Conservation (phyloP, 2,888 invertebrate species). For the Lasioglossum villosulum region DNA sequence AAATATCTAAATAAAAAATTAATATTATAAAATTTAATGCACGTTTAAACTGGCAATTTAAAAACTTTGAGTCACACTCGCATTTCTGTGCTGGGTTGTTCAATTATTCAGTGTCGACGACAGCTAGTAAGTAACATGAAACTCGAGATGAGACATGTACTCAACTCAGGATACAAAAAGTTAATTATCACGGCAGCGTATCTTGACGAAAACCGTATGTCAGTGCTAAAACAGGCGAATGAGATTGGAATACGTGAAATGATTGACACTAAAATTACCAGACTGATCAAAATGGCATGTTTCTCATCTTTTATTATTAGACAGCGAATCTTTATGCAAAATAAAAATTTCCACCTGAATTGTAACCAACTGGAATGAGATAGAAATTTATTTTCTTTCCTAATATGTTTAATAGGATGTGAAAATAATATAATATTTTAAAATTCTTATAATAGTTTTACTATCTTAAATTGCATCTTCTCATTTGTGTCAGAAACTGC, state of each 20-base stretch:
- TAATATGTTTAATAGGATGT: no score
- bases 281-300: not conserved
- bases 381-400: not conserved
- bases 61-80: not conserved
- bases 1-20: not conserved
- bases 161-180: conserved; percentile 6
- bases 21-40: not conserved
- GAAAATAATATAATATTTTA: not conserved
- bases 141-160: not conserved
- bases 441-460: not conserved
- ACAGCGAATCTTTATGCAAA: no score
- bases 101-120: not conserved
- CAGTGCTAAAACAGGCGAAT: not conserved
- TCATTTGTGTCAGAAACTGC: not conserved
- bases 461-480: not conserved
- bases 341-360: no score
- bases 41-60: not conserved
- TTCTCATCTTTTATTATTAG: not conserved
- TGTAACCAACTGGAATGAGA: not conserved
- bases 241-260: not conserved
- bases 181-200: not conserved
- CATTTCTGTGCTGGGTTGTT: not conserved
- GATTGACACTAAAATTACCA: conserved; percentile 1
- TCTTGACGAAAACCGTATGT: not conserved
- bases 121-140: not conserved